phyloP scores from a whole-genome alignment of 2,888 invertebrate species.

The Eurytoma adleriae region DNA sequence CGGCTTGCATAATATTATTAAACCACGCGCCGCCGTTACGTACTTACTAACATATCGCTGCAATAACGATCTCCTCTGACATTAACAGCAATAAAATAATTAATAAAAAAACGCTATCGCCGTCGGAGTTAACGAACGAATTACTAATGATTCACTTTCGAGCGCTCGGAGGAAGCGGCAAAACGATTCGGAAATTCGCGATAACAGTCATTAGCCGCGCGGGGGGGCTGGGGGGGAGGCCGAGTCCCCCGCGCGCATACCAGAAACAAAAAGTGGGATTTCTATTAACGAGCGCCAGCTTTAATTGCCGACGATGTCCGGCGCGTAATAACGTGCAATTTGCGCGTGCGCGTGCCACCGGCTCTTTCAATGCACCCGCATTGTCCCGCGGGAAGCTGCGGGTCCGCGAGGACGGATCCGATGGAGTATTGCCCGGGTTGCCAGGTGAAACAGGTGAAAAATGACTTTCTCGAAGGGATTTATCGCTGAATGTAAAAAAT shows the following conservation, averaged over 20 bases:
- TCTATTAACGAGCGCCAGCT: slow-evolving; percentile 14
- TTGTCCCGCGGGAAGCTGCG: slow-evolving; percentile 12
- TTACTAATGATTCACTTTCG: too few relatives aligned
- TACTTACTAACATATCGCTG: too few relatives aligned
- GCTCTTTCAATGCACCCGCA: neutral
- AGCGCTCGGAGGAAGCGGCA: neutral
- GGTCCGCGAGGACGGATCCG: neutral
- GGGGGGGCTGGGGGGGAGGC: neutral
- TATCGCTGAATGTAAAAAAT: too few relatives aligned
- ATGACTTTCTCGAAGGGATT: too few relatives aligned
- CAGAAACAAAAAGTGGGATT: neutral
- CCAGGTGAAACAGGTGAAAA: neutral
- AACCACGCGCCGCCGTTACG: too few relatives aligned
- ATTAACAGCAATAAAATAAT: too few relatives aligned
- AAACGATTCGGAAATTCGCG: slow-evolving; percentile 25
- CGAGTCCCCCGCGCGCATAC: neutral
- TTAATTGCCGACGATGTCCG: slow-evolving; percentile 18
- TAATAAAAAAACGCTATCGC: too few relatives aligned
- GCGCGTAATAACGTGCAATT: slow-evolving; percentile 17
- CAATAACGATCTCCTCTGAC: too few relatives aligned
- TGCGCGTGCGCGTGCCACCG: neutral
- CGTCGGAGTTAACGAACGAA: too few relatives aligned
- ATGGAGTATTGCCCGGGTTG: neutral
- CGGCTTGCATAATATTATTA: too few relatives aligned
- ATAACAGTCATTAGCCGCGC: slow-evolving; percentile 16